Percentiles rank a stretch among this genome's conserved stretches.
Conservation (phyloP, 2,113 vertebrate species). For the Apodemus speciosus region DNA sequence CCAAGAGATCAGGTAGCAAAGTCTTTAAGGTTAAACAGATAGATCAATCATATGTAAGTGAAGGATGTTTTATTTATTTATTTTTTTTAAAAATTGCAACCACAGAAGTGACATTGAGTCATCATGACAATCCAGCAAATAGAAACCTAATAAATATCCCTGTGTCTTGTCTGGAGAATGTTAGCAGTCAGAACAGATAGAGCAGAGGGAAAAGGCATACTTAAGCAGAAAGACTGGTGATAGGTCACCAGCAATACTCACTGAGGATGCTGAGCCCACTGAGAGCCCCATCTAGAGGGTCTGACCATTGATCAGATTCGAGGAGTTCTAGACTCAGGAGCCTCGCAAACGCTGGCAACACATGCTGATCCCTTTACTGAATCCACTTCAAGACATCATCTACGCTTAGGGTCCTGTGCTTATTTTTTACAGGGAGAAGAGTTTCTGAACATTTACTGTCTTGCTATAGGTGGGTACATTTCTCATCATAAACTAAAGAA, state of each 20-base stretch:
- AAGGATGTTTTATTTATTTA: background rate
- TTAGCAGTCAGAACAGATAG: background rate
- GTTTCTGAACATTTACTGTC: background rate
- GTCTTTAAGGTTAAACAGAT: background rate
- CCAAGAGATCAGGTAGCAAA: background rate
- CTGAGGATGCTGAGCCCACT: background rate
- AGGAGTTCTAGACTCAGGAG: background rate
- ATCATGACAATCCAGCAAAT: background rate
- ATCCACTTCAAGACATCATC: background rate
- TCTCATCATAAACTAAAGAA: conserved; percentile 29
- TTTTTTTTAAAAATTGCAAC: background rate
- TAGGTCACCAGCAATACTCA: background rate
- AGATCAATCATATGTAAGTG: background rate
- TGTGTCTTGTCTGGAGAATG: background rate
- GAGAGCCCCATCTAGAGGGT: background rate
- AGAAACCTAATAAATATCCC: background rate
- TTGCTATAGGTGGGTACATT: background rate
- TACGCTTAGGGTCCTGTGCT: background rate
- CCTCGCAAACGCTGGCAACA: background rate
- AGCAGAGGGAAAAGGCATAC: background rate
- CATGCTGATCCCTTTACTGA: background rate
- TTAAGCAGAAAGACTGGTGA: background rate
- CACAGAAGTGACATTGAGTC: conserved; percentile 5
- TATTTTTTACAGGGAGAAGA: background rate
- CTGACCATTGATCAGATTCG: background rate